phyloP scores from a whole-genome alignment of 2,888 invertebrate species.

The Clostera curtula region DNA sequence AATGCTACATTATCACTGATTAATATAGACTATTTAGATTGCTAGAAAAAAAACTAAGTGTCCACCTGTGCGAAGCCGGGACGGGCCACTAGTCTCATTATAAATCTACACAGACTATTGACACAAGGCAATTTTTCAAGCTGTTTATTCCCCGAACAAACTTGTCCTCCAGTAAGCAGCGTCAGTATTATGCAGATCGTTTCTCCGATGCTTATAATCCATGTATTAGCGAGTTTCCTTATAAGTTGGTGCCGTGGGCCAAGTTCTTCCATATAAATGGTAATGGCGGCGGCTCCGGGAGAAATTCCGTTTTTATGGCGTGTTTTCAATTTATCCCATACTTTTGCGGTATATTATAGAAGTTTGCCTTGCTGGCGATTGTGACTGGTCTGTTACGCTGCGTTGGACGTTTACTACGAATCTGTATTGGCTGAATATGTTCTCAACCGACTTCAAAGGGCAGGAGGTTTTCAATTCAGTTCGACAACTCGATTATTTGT shows the following conservation, averaged over 20 bases:
- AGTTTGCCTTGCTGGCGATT: conserved; percentile 26
- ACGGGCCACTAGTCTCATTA: too few relatives aligned
- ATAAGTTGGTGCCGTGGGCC: conserved; percentile 35
- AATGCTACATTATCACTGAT: too few relatives aligned
- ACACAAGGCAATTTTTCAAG: too few relatives aligned
- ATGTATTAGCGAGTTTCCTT: conserved; percentile 40
- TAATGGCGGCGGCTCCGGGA: conserved; percentile 35
- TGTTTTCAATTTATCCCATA: conserved; percentile 49
- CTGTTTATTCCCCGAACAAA: too few relatives aligned
- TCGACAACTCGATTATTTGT: too few relatives aligned
- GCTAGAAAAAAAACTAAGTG: too few relatives aligned
- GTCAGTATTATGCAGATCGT: conserved; percentile 21
- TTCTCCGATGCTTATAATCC: conserved; percentile 32
- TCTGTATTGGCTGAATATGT: not conserved
- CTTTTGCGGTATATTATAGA: conserved; percentile 28
- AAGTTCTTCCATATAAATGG: conserved; percentile 64
- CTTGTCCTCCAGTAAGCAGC: conserved; percentile 8
- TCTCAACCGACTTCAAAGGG: too few relatives aligned
- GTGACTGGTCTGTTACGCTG: conserved; percentile 11
- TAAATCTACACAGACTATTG: too few relatives aligned
- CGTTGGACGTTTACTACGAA: conserved; percentile 1
- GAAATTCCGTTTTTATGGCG: conserved; percentile 27
- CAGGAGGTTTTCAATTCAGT: too few relatives aligned
- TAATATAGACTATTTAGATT: too few relatives aligned
- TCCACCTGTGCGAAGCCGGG: too few relatives aligned